Percentiles rank a stretch among this genome's conserved stretches.
Conservation (phyloP, 2,113 vertebrate genomes). For the Triplophysa rosa region DNA sequence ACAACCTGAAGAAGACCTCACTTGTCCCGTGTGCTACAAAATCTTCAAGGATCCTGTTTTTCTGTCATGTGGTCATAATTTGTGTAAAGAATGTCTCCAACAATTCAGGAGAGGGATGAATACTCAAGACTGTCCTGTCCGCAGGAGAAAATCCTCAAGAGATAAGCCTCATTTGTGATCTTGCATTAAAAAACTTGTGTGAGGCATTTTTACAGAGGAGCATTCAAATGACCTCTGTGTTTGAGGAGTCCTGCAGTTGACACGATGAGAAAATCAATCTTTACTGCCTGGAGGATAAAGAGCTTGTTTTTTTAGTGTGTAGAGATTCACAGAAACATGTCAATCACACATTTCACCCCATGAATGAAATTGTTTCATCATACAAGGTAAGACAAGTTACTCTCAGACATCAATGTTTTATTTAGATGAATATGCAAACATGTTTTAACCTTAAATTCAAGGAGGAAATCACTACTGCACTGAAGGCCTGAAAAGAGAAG, state of each 20-base stretch:
- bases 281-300: neutral
- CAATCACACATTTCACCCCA: conserved; percentile 43
- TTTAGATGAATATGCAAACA: too few relatives aligned
- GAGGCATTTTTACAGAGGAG: neutral
- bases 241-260: neutral
- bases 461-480: too few relatives aligned
- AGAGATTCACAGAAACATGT: conserved; percentile 34
- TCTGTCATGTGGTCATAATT: conserved; percentile 32
- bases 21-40: neutral
- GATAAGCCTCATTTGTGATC: accelerated
- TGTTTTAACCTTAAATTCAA: neutral
- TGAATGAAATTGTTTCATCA: conserved; percentile 4
- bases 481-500: too few relatives aligned
- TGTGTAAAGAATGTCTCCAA: conserved; percentile 35
- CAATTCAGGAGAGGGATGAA: neutral
- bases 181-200: neutral
- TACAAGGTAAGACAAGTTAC: conserved; percentile 23
- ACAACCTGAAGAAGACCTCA: neutral
- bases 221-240: neutral
- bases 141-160: neutral
- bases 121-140: conserved; percentile 42
- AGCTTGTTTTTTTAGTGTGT: conserved; percentile 58
- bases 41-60: conserved; percentile 24
- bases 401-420: neutral
- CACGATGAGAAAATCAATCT: neutral